Evolutionary conservation across 2,113 vertebrate species (phyloP), one percentile per base, ranked within the genome.

Genomic region (Nibea albiflora): DNA sequence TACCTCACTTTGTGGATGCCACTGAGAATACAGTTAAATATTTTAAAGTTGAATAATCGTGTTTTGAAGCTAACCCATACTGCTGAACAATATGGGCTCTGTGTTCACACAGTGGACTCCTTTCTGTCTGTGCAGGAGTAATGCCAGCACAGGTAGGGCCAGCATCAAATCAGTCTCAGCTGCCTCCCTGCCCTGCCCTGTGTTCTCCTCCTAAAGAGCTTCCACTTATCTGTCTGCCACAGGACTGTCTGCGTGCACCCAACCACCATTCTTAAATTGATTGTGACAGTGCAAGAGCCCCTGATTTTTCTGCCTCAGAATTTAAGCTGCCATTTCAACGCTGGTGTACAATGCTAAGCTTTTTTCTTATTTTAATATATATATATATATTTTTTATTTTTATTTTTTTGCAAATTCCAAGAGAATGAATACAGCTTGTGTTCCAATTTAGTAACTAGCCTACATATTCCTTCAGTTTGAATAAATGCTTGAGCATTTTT

Each of bases 171-270:
- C 91, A 74, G 83, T 83, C 88, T 91, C 87, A 86, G 92, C 86
- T 85, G 81, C 87, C 75, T 65, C 58, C 83, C 85, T 76, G 81
- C 88, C 88, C 76, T 90, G 79, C 85, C 87, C 89, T 85, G 72
- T 85, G 83, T 89, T 90, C 92, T 88, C 80, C 86, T 85, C 82
- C 74, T 94, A 93, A 94, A 93, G 72, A 90, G 94, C 93, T 94
- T 95, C 88, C 88, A 93, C 94, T 95, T 95, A 95, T 95, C 93
- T 91, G 89, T 60, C 77, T 69, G 81, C 93, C 88, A 85, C 94
- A 95, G 94, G 91, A 87, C 86, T 78, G 92, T 83, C 87, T 85
- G 84, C 76, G 85, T 79, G 79, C 86, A 78, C 82, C 88, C 84
- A 16, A 68, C 78, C 85, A 85, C 85, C 90, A 78, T 88, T 89